Evolutionary conservation across 2,888 invertebrate species (phyloP), one percentile per base, ranked within the genome.

Genomic region (Athrips mouffetella): DNA sequence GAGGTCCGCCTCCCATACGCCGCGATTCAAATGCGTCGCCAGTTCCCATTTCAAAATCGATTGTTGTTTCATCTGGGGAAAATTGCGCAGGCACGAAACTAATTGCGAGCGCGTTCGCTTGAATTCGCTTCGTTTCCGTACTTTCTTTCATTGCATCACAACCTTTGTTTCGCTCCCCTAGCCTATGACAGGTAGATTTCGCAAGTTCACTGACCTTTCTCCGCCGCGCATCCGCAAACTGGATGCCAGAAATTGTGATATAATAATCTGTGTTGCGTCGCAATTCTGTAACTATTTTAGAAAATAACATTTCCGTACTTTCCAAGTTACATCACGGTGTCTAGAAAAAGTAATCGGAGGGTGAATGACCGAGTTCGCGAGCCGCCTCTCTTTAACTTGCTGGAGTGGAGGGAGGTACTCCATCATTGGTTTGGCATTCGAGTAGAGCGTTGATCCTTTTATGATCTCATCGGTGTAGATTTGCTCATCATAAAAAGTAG

Each of bases 261-360:
- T 84, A 85, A 83, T 74, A 74, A 74, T 60, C 62, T 60, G 62
- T 62, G 61, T 64, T 61, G 63, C 62, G 62, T 63, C 67, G 73
- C 73, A 70, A 75, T 76, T 76, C 66, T 67, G 69, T 70, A 64
- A 67, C 65, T 64, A 65, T 72, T 78, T 8, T 78, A 75, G 79
- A 80, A 78, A 79, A 80, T 65, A 67, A 70, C 60, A 73, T 86
- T 85, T 87, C 86, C 84, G 83, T 74, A 82, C 87, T 86, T 86
- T 86, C 86, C 76, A 83, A 74, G 67, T 87, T 86, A 79, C 84
- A 75, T 87, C 81, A 87, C 68, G 69, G 70, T 59, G 63, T 69
- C 67, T 73, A 66, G 67, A 79, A 73, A 71, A 76, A 76, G 58
- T 64, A 57, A 58, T 69, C 59, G 73, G 69, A 73, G 73, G 86